These are phyloP conservation scores for Oostethus manadensis DNA, from an alignment of 2,113 vertebrate genomes.

Conservation along the genomic window DNA sequence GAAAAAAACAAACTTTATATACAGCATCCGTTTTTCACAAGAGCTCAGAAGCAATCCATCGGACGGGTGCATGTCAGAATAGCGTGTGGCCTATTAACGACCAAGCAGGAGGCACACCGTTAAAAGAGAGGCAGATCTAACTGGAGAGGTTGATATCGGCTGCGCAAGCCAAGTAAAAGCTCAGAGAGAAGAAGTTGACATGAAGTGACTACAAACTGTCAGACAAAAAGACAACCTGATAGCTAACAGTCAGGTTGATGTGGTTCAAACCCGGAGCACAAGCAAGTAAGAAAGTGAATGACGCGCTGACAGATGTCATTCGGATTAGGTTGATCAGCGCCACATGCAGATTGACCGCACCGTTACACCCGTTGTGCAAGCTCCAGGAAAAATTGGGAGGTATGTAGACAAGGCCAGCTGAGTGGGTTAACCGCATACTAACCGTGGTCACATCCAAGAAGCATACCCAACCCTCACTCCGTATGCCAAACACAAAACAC, in stretches of 20 bases:
- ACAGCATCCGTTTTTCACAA: no score
- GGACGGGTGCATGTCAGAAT: no score
- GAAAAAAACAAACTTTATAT: no score
- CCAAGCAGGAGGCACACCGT: no score
- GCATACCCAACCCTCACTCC: slow-evolving; percentile 7
- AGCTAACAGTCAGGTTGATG: background rate
- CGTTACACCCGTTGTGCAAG: background rate
- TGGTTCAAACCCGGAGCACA: background rate
- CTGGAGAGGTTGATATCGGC: no score
- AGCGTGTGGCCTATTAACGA: no score
- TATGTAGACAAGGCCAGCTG: slow-evolving; percentile 15
- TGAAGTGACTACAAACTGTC: no score
- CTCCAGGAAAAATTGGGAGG: slow-evolving; percentile 2
- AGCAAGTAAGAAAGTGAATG: background rate
- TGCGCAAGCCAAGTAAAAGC: no score
- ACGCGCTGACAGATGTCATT: slow-evolving; percentile 11
- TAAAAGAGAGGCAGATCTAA: no score
- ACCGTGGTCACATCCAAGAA: slow-evolving; percentile 21
- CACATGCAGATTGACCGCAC: slow-evolving; percentile 1
- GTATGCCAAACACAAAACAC: slow-evolving; percentile 24
- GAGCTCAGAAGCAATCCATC: no score
- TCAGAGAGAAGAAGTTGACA: no score
- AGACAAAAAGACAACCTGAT: no score
- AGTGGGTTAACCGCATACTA: slow-evolving; percentile 16
- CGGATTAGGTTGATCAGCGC: slow-evolving; percentile 4